These are phyloP conservation scores for Aselliscus stoliczkanus DNA, from an alignment of 2,797 vertebrate genomes.

Conservation along the genomic window DNA sequence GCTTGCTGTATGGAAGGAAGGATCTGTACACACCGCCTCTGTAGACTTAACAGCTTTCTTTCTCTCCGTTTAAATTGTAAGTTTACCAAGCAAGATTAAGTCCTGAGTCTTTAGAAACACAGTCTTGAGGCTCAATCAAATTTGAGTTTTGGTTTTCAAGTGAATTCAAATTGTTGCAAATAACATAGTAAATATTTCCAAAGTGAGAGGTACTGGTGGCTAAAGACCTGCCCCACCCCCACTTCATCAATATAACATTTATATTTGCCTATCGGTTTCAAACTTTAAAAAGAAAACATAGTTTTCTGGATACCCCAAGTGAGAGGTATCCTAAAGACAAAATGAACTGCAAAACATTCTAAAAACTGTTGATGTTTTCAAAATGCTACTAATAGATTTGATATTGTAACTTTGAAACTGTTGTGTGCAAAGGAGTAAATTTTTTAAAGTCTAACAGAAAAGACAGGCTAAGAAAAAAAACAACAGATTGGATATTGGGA, in stretches of 20 bases:
- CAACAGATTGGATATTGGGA: not conserved
- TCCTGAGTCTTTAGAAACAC: not conserved
- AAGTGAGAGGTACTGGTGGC: not conserved
- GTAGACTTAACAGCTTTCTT: not conserved
- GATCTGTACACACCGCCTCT: not conserved
- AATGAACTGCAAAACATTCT: not conserved
- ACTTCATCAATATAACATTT: not conserved
- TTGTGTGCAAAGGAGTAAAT: not conserved
- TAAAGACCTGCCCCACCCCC: not conserved
- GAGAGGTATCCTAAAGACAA: not conserved
- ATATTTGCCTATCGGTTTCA: not conserved
- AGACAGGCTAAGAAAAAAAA: not conserved
- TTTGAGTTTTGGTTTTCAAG: conserved; percentile 22
- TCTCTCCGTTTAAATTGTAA: not conserved
- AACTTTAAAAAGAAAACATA: not conserved
- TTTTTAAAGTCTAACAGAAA: not conserved
- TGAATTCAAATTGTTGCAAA: not conserved
- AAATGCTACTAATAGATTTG: not conserved
- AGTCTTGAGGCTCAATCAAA: not conserved
- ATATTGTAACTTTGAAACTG: not conserved
- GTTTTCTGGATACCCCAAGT: not conserved
- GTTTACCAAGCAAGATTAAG: not conserved
- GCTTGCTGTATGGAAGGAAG: not conserved
- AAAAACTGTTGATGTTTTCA: not conserved
- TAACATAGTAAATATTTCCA: not conserved